phyloP scores from a whole-genome alignment of 2,797 vertebrate species.

The Coracias cyanogaster region DNA sequence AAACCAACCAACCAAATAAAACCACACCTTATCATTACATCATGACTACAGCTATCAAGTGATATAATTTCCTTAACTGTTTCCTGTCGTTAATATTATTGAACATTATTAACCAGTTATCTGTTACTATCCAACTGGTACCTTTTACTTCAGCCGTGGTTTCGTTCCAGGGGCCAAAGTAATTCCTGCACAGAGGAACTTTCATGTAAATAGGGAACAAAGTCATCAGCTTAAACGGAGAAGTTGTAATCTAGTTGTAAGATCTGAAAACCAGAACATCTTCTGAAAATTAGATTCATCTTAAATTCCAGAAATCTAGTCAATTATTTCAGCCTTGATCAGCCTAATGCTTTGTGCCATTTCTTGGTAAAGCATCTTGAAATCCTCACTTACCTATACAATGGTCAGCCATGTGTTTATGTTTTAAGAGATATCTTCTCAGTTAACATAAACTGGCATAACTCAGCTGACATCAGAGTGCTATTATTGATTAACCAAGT shows the following conservation, averaged over 20 bases:
- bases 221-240: neutral
- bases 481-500: neutral
- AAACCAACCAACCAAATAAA: neutral
- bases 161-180: neutral
- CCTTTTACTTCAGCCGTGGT: neutral
- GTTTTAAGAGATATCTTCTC: neutral
- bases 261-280: neutral
- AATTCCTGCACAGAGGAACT: neutral
- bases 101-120: neutral
- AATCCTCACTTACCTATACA: neutral
- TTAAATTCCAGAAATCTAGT: neutral
- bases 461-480: neutral
- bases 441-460: neutral
- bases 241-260: neutral
- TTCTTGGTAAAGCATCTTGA: neutral
- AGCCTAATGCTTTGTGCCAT: neutral
- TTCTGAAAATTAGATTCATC: neutral
- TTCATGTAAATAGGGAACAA: neutral
- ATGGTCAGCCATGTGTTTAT: neutral
- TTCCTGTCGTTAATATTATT: constrained; percentile 19
- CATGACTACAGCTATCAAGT: neutral
- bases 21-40: neutral
- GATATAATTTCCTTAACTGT: neutral
- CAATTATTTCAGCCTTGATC: neutral
- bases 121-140: neutral